Conservation (phyloP, 2,888 invertebrate species). For the Dolichomitus sp. region DNA sequence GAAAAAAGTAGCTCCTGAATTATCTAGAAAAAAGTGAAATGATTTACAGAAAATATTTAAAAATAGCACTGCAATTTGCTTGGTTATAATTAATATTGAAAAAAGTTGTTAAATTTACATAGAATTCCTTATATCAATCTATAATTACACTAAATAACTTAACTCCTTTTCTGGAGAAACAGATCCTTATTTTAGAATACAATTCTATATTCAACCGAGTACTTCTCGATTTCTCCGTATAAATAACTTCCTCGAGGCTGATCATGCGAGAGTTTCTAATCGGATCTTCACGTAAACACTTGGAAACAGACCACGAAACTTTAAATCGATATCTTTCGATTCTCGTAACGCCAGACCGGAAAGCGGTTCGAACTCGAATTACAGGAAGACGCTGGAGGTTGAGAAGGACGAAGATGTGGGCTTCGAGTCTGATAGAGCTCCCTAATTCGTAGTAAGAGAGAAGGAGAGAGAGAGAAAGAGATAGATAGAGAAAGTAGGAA, state of each 20-base stretch:
- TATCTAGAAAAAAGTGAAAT: too few relatives aligned
- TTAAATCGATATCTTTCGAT: constrained; percentile 62
- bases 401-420: constrained; percentile 11
- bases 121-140: neutral
- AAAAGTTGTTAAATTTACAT: neutral
- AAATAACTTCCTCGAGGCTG: constrained; percentile 54
- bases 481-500: constrained; percentile 47
- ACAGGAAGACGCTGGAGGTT: constrained; percentile 29
- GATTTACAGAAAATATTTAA: too few relatives aligned
- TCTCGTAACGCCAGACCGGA: constrained; percentile 28
- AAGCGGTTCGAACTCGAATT: constrained; percentile 47
- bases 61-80: too few relatives aligned
- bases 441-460: constrained; percentile 4
- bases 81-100: too few relatives aligned
- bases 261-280: constrained; percentile 60
- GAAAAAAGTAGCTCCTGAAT: too few relatives aligned
- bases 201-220: neutral
- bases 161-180: neutral
- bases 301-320: constrained; percentile 58
- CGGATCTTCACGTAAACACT: constrained; percentile 62
- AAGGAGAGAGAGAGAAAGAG: constrained; percentile 41
- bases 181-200: constrained; percentile 1
- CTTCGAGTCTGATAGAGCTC: constrained; percentile 57
- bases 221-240: constrained; percentile 12
- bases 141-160: neutral